Evolutionary conservation across 2,113 vertebrate genomes (phyloP), one percentile per base, ranked within the genome.

Genomic region (Cephalopholis sonnerati): DNA sequence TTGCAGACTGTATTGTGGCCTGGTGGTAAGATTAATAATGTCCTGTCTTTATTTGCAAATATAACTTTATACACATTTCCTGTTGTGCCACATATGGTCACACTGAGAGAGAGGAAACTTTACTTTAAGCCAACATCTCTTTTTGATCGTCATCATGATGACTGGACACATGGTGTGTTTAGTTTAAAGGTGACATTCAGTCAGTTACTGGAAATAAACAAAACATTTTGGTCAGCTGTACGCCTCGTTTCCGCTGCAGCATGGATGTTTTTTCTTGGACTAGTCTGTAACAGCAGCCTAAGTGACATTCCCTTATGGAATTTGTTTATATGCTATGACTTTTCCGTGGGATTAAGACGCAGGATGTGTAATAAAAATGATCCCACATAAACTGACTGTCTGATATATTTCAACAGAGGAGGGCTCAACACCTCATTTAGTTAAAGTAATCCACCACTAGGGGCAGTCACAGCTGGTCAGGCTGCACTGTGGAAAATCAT

Each of bases 201-300:
- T 16, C 25, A 39, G 58, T 71, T 46, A 83, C 65, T 64, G 75
- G 59, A 77, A 84, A 68, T 61, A 82, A 83, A 73, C 3, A 0
- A 4, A 17, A 20, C 16, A 22, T 50, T 61, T 73, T 68, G 29
- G 59, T 75, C 25, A 51, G 7, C 74, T 36, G 0, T 16, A 27
- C 8, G 20, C 6, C 22, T 68, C 55, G 48, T 72, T 77, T 77
- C 77, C 29, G 2, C 69, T 27, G 25, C 16, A 16, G 6, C 32
- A 6, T n/a, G 0, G 32, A 55, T 12, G 1, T 70, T 54, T 39
- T 17, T 76, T 66, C 73, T 53, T 36, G 50, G 53, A 67, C 54
- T 13, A 50, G 36, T 71, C 81, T 1, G 7, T 81, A 44, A 77
- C 76, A 58, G 13, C 41, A 62, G 39, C 27, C 44, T 18, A 36